phyloP scores from a whole-genome alignment of 2,888 invertebrate genomes.

The Eristalis pertinax region DNA sequence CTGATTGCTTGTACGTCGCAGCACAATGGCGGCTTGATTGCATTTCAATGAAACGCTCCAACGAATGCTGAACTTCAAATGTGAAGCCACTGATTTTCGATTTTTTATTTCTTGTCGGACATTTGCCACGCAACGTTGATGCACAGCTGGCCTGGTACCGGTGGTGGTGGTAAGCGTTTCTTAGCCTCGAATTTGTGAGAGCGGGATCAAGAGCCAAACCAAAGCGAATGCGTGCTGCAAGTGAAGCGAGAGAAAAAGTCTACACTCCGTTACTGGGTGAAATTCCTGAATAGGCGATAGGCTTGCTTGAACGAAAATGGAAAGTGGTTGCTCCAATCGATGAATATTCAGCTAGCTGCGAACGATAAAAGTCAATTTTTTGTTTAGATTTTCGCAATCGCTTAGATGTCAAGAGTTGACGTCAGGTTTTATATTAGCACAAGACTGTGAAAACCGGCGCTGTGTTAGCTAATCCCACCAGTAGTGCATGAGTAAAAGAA shows the following conservation, averaged over 20 bases:
- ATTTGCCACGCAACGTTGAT: neutral
- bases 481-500: neutral
- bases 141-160: neutral
- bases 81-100: neutral
- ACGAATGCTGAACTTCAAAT: neutral
- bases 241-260: neutral
- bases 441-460: neutral
- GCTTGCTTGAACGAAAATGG: neutral
- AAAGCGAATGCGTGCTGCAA: neutral
- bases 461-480: neutral
- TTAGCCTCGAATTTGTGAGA: neutral
- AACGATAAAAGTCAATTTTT: neutral
- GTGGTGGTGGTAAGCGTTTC: neutral
- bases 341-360: neutral
- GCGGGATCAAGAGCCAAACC: neutral
- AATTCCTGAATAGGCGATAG: neutral
- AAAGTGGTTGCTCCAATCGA: neutral
- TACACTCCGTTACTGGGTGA: neutral
- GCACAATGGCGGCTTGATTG: slow-evolving; percentile 31
- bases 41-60: slow-evolving; percentile 25
- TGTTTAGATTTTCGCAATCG: neutral
- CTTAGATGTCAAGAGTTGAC: neutral
- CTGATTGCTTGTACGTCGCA: slow-evolving; percentile 12
- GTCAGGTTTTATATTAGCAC: neutral
- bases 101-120: neutral